Evolutionary conservation across 2,797 vertebrate genomes (phyloP).

Genomic region (Poecilia velifera): DNA sequence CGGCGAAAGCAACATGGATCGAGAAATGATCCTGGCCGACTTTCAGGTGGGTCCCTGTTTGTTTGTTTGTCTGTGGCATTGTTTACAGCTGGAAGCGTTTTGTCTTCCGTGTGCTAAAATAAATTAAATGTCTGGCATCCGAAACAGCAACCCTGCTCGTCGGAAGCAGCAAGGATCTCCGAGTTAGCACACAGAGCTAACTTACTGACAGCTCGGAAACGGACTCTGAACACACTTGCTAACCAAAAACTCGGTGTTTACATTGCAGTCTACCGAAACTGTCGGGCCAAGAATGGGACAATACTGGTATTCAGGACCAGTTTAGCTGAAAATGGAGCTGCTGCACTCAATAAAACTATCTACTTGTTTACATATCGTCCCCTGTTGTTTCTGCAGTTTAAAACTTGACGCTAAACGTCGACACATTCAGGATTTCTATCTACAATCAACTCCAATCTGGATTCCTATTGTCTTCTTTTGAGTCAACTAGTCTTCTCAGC

Average conservation of each 20-base stretch:
- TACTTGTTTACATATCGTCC: constrained; percentile 53
- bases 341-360: constrained; percentile 12
- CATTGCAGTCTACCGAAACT: not conserved
- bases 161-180: not conserved
- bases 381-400: constrained; percentile 3
- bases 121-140: too few species aligned
- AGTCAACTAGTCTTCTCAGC: not conserved
- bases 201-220: constrained; percentile 63
- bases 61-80: not conserved
- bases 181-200: constrained; percentile 66
- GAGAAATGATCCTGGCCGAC: constrained; percentile 98
- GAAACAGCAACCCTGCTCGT: not conserved
- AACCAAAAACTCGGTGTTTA: constrained; percentile 10
- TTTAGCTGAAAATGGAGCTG: not conserved
- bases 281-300: not conserved
- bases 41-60: constrained; percentile 89
- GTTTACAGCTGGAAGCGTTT: too few species aligned
- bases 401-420: not conserved
- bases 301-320: not conserved
- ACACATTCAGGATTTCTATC: not conserved
- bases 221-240: constrained; percentile 5
- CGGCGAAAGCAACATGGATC: constrained; percentile 91
- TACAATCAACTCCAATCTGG: not conserved
- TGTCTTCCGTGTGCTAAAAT: constrained; percentile 2
- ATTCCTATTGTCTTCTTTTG: not conserved